Evolutionary conservation across 2,797 vertebrate genomes (phyloP), one percentile per base, ranked within the genome.

Genomic region (Oceanodroma leucorhoa): DNA sequence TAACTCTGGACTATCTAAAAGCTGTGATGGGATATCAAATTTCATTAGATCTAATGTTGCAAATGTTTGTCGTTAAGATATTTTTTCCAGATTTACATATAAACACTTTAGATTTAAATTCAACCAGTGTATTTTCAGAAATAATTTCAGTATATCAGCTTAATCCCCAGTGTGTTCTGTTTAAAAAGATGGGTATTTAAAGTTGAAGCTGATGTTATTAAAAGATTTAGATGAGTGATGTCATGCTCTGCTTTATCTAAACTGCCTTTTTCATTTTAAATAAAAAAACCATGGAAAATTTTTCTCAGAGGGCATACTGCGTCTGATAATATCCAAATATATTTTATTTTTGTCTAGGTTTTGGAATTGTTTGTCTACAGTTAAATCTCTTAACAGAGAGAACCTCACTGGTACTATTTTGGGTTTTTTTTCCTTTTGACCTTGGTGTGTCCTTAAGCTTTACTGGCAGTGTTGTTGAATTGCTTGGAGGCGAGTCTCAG

Each of bases 401-500:
- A 3, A 14, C 29, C 21, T 82, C 6, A 1, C 27, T 76, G 55
- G 9, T 62, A 10, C 10, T 53, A 4, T 69, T 88, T 36, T 53
- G 26, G 27, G 6, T 51, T 32, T 26, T 60, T 20, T 40, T 83
- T 66, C 64, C 79, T 84, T 65, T 62, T 95, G 93, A 94, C 93
- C 95, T 95, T 96, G 84, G 53, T 41, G 40, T 61, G 80, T 95
- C 94, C 93, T 94, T 19, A 38, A 23, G 82, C 61, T 78, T 92
- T 85, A 48, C 84, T 62, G 66, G 57, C 14, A 5, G 22, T 1
- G 43, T 18, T 70, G 87, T 26, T 77, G 94, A 60, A 72, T 72
- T 18, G 93, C 96, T 83, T 10, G 66, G 29, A 81, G 80, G 92
- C 77, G 60, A 3, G 38, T 76, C 62, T 62, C 45, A 67, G 80